Evolutionary conservation across 2,113 vertebrate genomes (phyloP).

Genomic region (Lepidothrix coronata): DNA sequence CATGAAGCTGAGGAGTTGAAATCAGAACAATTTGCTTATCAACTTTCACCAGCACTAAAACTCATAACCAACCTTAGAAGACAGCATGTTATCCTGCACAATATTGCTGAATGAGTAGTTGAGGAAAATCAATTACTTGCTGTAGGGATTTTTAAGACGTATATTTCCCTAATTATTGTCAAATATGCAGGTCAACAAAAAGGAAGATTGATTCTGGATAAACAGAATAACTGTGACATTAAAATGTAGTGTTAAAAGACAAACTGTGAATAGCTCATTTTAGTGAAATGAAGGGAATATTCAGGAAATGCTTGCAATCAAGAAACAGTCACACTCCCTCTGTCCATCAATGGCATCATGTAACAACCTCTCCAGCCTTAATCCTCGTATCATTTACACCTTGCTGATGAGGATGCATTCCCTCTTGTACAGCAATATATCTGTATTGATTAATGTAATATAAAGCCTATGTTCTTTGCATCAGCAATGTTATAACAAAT

Average conservation of each 20-base stretch:
- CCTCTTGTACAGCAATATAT: background rate
- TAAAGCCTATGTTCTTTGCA: background rate
- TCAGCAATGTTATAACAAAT: background rate
- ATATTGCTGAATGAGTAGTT: background rate
- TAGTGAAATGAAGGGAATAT: background rate
- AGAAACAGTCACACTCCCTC: background rate
- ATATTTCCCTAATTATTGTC: background rate
- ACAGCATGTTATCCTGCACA: background rate
- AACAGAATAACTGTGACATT: background rate
- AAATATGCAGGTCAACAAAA: slow-evolving; percentile 39
- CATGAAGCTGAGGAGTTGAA: background rate
- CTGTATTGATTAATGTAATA: background rate
- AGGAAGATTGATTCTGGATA: slow-evolving; percentile 15
- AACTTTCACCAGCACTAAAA: background rate
- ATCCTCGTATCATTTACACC: background rate
- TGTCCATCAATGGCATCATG: background rate
- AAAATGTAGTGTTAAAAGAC: background rate
- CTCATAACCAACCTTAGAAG: slow-evolving; percentile 1
- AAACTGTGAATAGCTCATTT: background rate
- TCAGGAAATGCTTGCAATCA: background rate
- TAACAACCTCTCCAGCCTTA: background rate
- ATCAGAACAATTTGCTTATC: background rate
- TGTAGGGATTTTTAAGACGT: background rate
- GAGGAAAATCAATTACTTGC: slow-evolving; percentile 43
- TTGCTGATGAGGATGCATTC: background rate